These are phyloP conservation scores for Dipodomys ordii DNA, from an alignment of 2,113 vertebrate genomes.

Conservation along the genomic window DNA sequence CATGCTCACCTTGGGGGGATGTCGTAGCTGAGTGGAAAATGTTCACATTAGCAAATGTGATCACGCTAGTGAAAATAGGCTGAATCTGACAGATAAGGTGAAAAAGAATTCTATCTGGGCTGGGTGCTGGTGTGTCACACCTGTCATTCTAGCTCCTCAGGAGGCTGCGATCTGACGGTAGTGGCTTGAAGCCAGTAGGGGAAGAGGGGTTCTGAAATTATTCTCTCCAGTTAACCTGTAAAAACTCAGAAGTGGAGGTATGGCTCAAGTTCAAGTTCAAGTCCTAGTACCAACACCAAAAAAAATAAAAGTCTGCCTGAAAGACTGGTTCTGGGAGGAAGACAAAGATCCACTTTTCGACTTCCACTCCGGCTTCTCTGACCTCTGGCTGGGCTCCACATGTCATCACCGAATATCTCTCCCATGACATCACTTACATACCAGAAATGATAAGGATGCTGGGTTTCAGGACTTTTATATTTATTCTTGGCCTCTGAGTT, in stretches of 20 bases:
- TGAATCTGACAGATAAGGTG: too few species aligned
- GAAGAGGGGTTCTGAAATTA: too few species aligned
- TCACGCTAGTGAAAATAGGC: conserved; percentile 31
- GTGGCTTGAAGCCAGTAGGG: too few species aligned
- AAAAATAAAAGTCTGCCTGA: background rate
- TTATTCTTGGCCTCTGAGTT: conserved; percentile 19
- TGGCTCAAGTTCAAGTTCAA: too few species aligned
- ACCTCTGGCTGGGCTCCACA: too few species aligned
- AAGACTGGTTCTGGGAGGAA: conserved; percentile 2
- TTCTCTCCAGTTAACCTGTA: too few species aligned
- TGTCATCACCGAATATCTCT: background rate
- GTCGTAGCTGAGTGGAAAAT: background rate
- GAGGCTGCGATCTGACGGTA: too few species aligned
- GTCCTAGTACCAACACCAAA: too few species aligned
- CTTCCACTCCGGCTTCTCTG: background rate
- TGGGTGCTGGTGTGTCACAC: too few species aligned
- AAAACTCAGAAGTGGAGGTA: too few species aligned
- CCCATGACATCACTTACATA: background rate
- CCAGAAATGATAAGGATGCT: background rate
- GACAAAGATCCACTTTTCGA: background rate
- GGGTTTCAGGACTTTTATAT: background rate
- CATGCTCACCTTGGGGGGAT: background rate
- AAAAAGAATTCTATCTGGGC: too few species aligned
- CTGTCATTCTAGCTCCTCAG: too few species aligned
- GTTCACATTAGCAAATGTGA: background rate